phyloP scores from a whole-genome alignment of 2,797 vertebrate genomes.

The Syngnathus acus region DNA sequence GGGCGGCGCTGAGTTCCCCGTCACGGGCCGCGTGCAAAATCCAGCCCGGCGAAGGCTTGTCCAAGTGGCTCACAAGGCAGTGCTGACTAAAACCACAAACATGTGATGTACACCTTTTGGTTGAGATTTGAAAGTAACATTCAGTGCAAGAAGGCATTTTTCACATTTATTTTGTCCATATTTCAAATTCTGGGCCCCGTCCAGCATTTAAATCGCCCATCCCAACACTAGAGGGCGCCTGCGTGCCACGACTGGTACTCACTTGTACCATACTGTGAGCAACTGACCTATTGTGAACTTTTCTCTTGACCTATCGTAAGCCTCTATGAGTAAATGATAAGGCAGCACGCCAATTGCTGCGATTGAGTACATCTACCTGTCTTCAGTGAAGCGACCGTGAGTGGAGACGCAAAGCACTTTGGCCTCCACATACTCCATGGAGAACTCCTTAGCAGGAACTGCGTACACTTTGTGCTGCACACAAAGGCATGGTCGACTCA shows the following conservation, averaged over 20 bases:
- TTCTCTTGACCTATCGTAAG: background rate
- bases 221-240: too few relatives aligned
- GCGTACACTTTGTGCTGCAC: constrained; percentile 81
- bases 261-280: too few relatives aligned
- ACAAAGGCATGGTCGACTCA: constrained; percentile 18
- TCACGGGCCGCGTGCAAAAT: constrained; percentile 68
- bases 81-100: constrained; percentile 65
- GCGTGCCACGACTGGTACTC: too few relatives aligned
- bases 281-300: background rate
- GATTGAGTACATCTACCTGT: constrained; percentile 66
- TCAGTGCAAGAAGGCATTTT: too few relatives aligned
- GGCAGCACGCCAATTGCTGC: constrained; percentile 15
- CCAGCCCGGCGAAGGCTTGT: constrained; percentile 65
- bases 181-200: too few relatives aligned
- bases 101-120: background rate
- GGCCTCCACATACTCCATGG: constrained; percentile 76
- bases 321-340: constrained; percentile 17
- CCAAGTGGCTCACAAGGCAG: constrained; percentile 70
- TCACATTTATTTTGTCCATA: too few relatives aligned
- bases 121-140: background rate
- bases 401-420: constrained; percentile 78
- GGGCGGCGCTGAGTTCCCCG: constrained; percentile 36
- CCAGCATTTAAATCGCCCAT: too few relatives aligned
- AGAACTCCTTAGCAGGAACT: constrained; percentile 78
- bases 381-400: constrained; percentile 65